Evolutionary conservation across 2,113 vertebrate genomes (phyloP), one percentile per base, ranked within the genome.

Genomic region (Vidua chalybeata): DNA sequence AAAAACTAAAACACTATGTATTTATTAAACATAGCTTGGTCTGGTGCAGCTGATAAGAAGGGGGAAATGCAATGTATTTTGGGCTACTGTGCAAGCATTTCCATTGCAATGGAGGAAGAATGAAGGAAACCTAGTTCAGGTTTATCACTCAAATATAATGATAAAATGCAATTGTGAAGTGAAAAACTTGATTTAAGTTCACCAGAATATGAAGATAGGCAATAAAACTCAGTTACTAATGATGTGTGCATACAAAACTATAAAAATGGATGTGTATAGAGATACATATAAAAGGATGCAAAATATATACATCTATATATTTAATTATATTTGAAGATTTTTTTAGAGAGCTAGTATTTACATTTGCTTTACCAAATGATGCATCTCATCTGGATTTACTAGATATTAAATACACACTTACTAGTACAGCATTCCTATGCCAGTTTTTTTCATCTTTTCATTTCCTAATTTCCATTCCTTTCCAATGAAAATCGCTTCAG

Each of bases 391-490:
- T 62, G 55, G 52, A 95, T 90, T 88, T 88, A 69, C 68, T 88
- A 69, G 66, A 78, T 61, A 75, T 94, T 93, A 96, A 95, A 90
- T 78, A 95, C 31, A 56, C n/a, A 45, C 19, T 71, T 9, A 49
- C 43, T 62, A 79, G 49, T 61, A 94, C 30, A 73, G 49, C 72
- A 83, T 85, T 93, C 67, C 76, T 94, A 88, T 0, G 0, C 20
- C 43, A 28, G 23, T 31, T 86, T 94, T 74, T 89, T 95, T 89
- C 71, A 97, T 89, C 72, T 97, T 93, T 84, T 84, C 52, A 51
- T 92, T 96, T 97, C 84, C 88, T 95, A 87, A 96, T 96, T 97
- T 94, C 67, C 84, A 93, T 90, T 68, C 51, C 49, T 96, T 97
- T 97, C 96, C 97, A 92, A 92, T 95, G 75, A 87, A 97, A 98